Base-by-base conservation (phyloP, 2,797 vertebrate genomes). In the Scarus forsteni region DNA sequence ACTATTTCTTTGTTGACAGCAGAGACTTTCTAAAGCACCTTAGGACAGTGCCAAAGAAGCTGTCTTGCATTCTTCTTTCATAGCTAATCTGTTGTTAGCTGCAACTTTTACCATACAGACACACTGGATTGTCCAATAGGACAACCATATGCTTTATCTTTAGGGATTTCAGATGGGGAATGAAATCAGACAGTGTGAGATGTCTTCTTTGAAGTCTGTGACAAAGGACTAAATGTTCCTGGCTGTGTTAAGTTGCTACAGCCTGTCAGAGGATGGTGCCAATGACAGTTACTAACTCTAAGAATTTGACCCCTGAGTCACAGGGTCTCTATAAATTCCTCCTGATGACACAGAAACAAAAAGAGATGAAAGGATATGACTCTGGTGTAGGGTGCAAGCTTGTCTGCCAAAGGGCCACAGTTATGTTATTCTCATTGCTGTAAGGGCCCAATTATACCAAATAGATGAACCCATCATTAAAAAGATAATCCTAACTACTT, bases 141-240 rank as follows among this genome's bases (percentile, higher is more conserved):
- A 1, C 5, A 51, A 27, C 27, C 27, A 27, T 27, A 27, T 27
- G 27, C 27, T 27, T 27, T 27, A 27, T 27, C 27, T 27, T 27
- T 4, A 27, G 27, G 27, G 27, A 27, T 27, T 27, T 27, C 4
- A 27, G 27, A 27, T 27, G 27, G 2, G 27, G 27, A 27, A 27
- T 27, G 4, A 27, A 27, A 27, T 27, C 27, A 27, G 27, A 27
- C 27, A 2, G 4, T 27, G 4, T 27, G 27, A 4, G 2, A 27
- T 39, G 3, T 35, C 13, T 38, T 42, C 19, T 9, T 46, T 48
- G 54, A 45, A 35, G 43, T 13, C 19, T 9, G 15, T 35, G 9
- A 39, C 65, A 78, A 66, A 78, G 56, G 27, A n/a, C 38, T 18
- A 10, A 18, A 18, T 38, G 12, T 19, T 46, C 11, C 38, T 0